A percentile compares a stretch with the other conserved stretches of the same genome.
Conservation (phyloP, 1,140 invertebrate species). For the Rhagoletis zephyria region DNA sequence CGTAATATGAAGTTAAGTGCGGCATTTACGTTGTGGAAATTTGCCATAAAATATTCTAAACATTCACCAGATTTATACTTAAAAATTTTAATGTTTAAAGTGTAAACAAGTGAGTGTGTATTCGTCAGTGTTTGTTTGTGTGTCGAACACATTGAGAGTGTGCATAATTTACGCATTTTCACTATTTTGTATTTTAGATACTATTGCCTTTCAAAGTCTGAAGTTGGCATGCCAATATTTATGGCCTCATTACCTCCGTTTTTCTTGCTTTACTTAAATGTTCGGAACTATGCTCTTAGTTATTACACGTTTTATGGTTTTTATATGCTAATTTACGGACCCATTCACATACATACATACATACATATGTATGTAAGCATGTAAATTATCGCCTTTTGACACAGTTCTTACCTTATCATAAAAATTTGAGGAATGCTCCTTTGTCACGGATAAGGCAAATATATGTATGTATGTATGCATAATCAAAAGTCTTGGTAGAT, state of each 20-base stretch:
- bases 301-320: conserved; percentile 65
- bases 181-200: conserved; percentile 63
- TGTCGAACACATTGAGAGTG: conserved; percentile 38
- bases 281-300: background rate
- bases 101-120: conserved; percentile 55
- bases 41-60: conserved; percentile 52
- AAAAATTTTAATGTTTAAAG: conserved; percentile 53
- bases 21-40: background rate
- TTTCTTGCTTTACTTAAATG: conserved; percentile 62
- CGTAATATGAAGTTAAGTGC: background rate
- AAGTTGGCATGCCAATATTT: conserved; percentile 30
- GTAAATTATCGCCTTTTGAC: conserved; percentile 14
- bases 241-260: conserved; percentile 60
- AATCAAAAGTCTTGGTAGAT: too few relatives aligned
- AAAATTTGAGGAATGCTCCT: background rate
- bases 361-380: background rate
- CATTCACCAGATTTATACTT: conserved; percentile 37
- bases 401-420: background rate
- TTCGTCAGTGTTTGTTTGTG: conserved; percentile 51
- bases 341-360: background rate
- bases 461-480: background rate
- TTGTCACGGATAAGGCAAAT: background rate
- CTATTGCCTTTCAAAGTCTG: background rate
- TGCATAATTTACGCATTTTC: conserved; percentile 72
- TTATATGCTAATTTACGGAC: conserved; percentile 66